Evolutionary conservation across 2,113 vertebrate genomes (phyloP).

Genomic region (Maccullochella peelii): DNA sequence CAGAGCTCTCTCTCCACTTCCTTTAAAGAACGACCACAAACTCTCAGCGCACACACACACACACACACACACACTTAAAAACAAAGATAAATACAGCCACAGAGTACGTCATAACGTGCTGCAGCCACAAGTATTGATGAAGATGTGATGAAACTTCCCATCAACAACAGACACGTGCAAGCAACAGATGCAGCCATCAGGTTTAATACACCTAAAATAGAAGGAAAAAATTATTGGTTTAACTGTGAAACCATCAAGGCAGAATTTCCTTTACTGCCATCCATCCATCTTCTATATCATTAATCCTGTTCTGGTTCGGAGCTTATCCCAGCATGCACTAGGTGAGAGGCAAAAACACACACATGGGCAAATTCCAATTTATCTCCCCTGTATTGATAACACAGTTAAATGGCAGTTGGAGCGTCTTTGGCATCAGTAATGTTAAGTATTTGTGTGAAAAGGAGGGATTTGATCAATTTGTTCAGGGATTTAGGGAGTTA

Average conservation of each 20-base stretch:
- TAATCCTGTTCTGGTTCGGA: not conserved
- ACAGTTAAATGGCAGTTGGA: not conserved
- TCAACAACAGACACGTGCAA: not conserved
- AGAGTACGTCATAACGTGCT: not conserved
- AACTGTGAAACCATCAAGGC: not conserved
- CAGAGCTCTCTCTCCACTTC: conserved; percentile 37
- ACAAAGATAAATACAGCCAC: conserved; percentile 15
- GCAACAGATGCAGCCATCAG: not conserved
- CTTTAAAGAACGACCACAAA: conserved; percentile 39
- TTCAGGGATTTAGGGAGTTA: not conserved
- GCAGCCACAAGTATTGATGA: conserved; percentile 24
- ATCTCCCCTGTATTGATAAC: not conserved
- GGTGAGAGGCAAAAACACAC: not conserved
- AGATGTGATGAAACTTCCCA: conserved; percentile 13
- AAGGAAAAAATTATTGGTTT: too few species aligned
- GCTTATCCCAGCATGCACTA: not conserved
- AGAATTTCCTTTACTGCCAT: not conserved
- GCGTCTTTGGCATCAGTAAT: not conserved
- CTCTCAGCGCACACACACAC: not conserved
- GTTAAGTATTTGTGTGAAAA: not conserved
- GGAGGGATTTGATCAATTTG: not conserved
- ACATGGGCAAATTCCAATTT: not conserved
- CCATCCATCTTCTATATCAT: not conserved
- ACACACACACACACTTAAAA: not conserved
- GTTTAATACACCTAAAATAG: too few species aligned